Conservation (phyloP, 2,113 vertebrate genomes). For the Ictalurus furcatus region DNA sequence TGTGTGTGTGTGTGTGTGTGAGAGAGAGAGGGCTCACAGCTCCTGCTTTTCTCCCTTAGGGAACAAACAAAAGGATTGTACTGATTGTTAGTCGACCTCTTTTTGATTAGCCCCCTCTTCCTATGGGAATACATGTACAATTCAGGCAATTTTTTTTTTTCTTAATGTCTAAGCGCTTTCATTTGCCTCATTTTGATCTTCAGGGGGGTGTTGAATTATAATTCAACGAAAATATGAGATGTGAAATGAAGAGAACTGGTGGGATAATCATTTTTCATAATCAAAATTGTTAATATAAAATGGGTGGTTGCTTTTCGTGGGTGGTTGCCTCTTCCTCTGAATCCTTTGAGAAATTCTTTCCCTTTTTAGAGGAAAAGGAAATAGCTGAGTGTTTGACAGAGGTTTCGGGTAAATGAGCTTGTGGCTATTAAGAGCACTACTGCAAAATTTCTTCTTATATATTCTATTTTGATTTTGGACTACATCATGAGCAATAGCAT, state of each 20-base stretch:
- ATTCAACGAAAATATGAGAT: neutral
- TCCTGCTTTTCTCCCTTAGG: conserved; percentile 26
- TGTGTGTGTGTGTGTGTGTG: neutral
- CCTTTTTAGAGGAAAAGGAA: neutral
- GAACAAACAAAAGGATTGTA: conserved; percentile 64
- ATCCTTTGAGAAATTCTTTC: neutral
- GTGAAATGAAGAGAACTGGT: neutral
- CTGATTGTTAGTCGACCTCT: conserved; percentile 65
- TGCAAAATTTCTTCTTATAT: neutral
- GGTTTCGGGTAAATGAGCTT: neutral
- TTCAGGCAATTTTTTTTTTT: conserved; percentile 23
- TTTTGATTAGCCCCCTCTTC: conserved; percentile 47
- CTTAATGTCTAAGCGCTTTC: conserved; percentile 58
- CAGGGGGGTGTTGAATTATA: neutral
- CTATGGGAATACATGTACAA: conserved; percentile 46
- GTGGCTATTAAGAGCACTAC: neutral
- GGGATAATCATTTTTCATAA: neutral
- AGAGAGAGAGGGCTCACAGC: neutral
- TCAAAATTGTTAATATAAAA: neutral
- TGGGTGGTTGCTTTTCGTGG: neutral
- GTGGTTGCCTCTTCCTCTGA: neutral
- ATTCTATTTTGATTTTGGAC: neutral
- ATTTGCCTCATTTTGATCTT: conserved; percentile 69
- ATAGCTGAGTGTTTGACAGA: neutral
- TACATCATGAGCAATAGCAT: neutral